Evolutionary conservation across 2,888 invertebrate species (phyloP).

Genomic region (Exocentrus adspersus): DNA sequence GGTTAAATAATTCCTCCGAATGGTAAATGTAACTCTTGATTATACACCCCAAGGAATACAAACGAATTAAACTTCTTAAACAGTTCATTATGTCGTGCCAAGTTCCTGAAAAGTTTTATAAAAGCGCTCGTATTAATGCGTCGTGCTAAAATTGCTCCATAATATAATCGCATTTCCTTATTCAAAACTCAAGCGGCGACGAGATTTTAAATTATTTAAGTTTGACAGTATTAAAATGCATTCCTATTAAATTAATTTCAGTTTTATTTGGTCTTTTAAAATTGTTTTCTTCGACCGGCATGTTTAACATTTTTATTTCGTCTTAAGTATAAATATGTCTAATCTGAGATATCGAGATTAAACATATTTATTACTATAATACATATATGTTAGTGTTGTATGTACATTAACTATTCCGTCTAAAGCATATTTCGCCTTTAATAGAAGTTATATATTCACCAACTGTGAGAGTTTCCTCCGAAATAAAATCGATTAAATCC

Average conservation of each 20-base stretch:
- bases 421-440: not conserved
- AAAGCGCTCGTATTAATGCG: not conserved
- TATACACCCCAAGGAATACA: not conserved
- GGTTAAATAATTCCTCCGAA: not conserved
- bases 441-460: not conserved
- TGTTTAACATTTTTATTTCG: no score
- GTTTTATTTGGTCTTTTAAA: not conserved
- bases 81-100: slow-evolving; percentile 2
- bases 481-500: slow-evolving; percentile 12
- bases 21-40: slow-evolving; percentile 1
- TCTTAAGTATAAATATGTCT: no score
- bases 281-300: no score
- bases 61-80: slow-evolving; percentile 7
- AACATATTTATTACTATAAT: no score
- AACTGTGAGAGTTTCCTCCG: not conserved
- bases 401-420: not conserved
- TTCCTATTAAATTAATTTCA: not conserved
- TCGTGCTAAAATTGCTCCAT: not conserved
- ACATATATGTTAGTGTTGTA: no score
- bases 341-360: no score
- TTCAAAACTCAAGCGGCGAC: not conserved
- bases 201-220: no score
- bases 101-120: slow-evolving; percentile 7
- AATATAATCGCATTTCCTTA: not conserved
- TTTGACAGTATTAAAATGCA: not conserved